Base-by-base conservation (phyloP, 2,888 invertebrate genomes). In the Diaperis boleti region DNA sequence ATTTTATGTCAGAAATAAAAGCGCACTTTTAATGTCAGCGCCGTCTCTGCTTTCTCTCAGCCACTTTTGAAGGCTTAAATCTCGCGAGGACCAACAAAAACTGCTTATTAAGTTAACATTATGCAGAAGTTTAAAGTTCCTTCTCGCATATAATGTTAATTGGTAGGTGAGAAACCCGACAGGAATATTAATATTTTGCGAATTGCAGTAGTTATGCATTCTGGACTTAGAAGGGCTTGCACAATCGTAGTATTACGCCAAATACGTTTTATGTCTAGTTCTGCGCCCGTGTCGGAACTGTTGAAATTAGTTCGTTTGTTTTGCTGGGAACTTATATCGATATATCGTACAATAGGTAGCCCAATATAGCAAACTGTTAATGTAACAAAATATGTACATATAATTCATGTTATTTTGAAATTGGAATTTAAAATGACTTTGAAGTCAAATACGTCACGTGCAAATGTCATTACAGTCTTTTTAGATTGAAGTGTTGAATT, bases 41-140 rank as follows among this genome's bases (percentile, higher is more conserved):
- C n/a, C 29, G n/a, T 39, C 39, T 55, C 55, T 44, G 50, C 57
- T 47, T 62, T 62, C n/a, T 20, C 47, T 49, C 41, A 56, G 49
- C 59, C 49, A 59, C 49, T 59, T 57, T 59, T 44, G 13, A 41
- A 49, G 26, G 47, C 57, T 62, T 33, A 49, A 57, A 42, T 47
- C 56, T 62, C 62, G 41, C 41, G 39, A 62, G 56, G 11, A 33
- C 57, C 20, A 56, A 62, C 57, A 62, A 62, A 57, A 62, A 62
- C 57, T 62, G 50, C 62, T 62, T 57, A 62, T 62, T 57, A 62
- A 62, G 56, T 57, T 62, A 56, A 62, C 50, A 57, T 62, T 62
- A 62, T 62, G 57, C 50, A 50, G 50, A 62, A 62, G 56, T 50
- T 62, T 47, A 49, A 56, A 62, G 62, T 62, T 62, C 50, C 62